Conservation (phyloP, 92 coral and sea anemone species). For the Parazoanthus swiftii region DNA sequence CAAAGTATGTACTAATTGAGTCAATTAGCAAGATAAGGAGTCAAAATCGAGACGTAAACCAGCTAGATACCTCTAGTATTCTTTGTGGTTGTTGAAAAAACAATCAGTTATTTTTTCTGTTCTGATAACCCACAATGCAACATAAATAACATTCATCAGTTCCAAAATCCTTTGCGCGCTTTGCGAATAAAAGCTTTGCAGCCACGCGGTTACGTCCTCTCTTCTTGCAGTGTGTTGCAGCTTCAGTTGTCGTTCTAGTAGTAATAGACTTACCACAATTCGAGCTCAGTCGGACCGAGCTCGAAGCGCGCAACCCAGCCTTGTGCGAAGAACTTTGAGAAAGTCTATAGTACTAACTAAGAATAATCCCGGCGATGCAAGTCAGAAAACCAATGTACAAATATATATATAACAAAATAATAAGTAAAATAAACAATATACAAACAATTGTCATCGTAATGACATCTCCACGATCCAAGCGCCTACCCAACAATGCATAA, state of each 20-base stretch:
- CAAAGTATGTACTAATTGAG: neutral
- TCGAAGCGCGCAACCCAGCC: too few species aligned
- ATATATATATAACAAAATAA: too few species aligned
- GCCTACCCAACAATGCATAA: too few species aligned
- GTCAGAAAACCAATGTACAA: too few species aligned
- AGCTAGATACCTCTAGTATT: constrained; percentile 10
- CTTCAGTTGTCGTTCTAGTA: neutral
- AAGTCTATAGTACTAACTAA: too few species aligned
- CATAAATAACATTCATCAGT: constrained; percentile 16
- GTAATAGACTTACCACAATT: too few species aligned
- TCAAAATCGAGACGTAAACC: constrained; percentile 4
- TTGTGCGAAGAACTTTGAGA: too few species aligned
- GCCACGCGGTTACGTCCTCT: constrained; percentile 20
- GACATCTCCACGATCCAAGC: too few species aligned
- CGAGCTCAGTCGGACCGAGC: too few species aligned
- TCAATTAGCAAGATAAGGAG: neutral
- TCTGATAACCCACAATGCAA: constrained; percentile 30
- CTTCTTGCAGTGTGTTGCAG: constrained; percentile 2
- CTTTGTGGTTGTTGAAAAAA: neutral
- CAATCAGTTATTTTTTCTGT: neutral
- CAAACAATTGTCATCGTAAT: too few species aligned
- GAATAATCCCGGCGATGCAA: too few species aligned
- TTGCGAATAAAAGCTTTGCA: constrained; percentile 13
- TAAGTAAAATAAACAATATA: too few species aligned
- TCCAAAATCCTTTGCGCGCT: constrained; percentile 21